These are phyloP conservation scores for Lipophrys pholis DNA, from an alignment of 2,113 vertebrate genomes.

Conservation along the genomic window DNA sequence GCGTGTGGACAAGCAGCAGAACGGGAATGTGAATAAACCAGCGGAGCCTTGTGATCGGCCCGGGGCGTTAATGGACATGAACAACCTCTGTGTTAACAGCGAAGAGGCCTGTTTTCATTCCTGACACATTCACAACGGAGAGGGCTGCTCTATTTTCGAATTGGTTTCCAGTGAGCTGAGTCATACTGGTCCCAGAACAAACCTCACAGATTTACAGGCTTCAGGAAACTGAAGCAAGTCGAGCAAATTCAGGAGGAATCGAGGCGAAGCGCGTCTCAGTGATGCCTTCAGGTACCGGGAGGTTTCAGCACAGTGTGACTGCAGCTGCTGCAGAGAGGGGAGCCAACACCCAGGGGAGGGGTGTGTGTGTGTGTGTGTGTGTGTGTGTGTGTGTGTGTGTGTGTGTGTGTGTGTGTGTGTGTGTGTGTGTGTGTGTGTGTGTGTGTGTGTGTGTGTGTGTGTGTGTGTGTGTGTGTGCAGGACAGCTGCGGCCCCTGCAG, in stretches of 20 bases:
- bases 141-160: conserved; percentile 30
- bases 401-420: conserved; percentile 36
- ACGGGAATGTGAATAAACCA: conserved; percentile 36
- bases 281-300: conserved; percentile 79
- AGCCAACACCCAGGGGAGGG: conserved; percentile 75
- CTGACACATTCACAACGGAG: conserved; percentile 45
- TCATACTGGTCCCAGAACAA: conserved; percentile 20
- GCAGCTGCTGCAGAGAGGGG: conserved; percentile 80
- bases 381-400: conserved; percentile 36
- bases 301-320: conserved; percentile 72
- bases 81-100: conserved; percentile 62
- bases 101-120: conserved; percentile 47
- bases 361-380: conserved; percentile 37
- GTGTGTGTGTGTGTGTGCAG: conserved; percentile 43
- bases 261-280: not conserved
- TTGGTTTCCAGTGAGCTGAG: conserved; percentile 46
- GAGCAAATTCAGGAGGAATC: conserved; percentile 19
- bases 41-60: conserved; percentile 61
- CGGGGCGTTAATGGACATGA: conserved; percentile 58
- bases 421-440: conserved; percentile 36
- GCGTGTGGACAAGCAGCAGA: conserved; percentile 39
- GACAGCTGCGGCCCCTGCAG: conserved; percentile 62
- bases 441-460: not conserved
- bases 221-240: conserved; percentile 13
- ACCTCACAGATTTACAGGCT: not conserved